A percentile compares a stretch with the other conserved stretches of the same genome.
These are phyloP conservation scores for Leptopterna dolabrata DNA, from an alignment of 2,888 invertebrate species.

Conservation along the genomic window DNA sequence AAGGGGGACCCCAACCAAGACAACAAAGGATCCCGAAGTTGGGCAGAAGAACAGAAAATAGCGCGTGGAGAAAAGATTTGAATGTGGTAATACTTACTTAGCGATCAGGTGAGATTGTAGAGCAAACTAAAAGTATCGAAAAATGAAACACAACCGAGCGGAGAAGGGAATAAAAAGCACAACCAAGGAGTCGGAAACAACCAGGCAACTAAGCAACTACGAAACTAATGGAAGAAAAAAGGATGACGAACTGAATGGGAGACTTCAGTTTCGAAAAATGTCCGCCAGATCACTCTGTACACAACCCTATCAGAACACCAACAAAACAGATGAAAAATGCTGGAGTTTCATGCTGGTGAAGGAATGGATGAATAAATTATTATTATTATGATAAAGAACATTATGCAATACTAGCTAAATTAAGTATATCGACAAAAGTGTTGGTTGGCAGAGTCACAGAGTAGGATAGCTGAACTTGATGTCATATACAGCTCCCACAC, in stretches of 20 bases:
- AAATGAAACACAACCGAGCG: constrained; percentile 37
- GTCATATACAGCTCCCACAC: no score
- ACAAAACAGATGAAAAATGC: not conserved
- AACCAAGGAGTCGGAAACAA: constrained; percentile 20
- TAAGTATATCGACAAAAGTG: no score
- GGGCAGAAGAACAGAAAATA: not conserved
- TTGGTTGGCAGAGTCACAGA: no score
- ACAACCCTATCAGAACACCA: not conserved
- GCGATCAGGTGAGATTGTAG: not conserved
- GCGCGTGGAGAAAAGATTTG: not conserved
- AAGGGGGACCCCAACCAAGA: not conserved
- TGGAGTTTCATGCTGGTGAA: no score
- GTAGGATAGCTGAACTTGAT: no score
- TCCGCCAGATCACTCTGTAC: not conserved
- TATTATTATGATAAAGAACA: no score
- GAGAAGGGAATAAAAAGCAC: constrained; percentile 27
- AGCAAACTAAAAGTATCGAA: constrained; percentile 29
- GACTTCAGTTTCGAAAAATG: not conserved
- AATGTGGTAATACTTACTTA: not conserved
- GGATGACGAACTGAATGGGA: not conserved
- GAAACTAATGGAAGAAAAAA: constrained; percentile 15
- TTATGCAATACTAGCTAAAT: no score
- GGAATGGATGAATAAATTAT: no score
- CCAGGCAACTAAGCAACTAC: constrained; percentile 49
- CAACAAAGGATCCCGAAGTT: not conserved